Evolutionary conservation across 2,888 invertebrate species (phyloP), one percentile per base, ranked within the genome.

Genomic region (Apeira syringaria): DNA sequence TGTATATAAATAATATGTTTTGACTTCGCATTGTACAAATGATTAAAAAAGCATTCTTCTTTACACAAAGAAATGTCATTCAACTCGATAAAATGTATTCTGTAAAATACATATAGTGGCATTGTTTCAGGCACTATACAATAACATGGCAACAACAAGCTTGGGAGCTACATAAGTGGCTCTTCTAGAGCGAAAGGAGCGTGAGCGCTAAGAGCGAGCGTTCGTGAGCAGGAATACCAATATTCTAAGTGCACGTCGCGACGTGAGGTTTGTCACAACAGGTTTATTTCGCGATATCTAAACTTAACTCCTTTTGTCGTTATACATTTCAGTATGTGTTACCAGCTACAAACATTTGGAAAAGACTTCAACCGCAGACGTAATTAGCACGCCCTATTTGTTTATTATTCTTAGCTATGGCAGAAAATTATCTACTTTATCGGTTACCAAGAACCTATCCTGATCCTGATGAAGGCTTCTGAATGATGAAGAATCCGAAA

Each of bases 191-290:
- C 38, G 34, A 35, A 30, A 39, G 26, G 25, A 38, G 38, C 28
- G 25, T n/a, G 52, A 49, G 48, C 48, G 47, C 26, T 30, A 35
- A 24, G 45, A 20, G 20, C 20, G 20, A 20, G 20, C 20, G 20
- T 5, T 20, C 70, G 70, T 71, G 72, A 40, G 45, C 46, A 8
- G 40, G 68, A 69, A 69, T 71, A 69, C 67, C 70, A 68, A 74
- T 74, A 71, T 61, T 60, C 59, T 74, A 60, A 71, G 68, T 74
- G 74, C 68, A 70, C 53, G 67, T 67, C 32, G 12, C 43, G 43
- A 52, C 53, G 49, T 47, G n/a, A n/a, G n/a, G n/a, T 15, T 42
- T 43, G 38, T 47, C 48, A 52, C 48, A 51, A 45, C 38, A 10
- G 9, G 50, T 49, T 55, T 49, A 42, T 47, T 37, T 26, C n/a